These are phyloP conservation scores for Eupithecia tripunctaria DNA, from an alignment of 2,888 invertebrate species.

Conservation along the genomic window DNA sequence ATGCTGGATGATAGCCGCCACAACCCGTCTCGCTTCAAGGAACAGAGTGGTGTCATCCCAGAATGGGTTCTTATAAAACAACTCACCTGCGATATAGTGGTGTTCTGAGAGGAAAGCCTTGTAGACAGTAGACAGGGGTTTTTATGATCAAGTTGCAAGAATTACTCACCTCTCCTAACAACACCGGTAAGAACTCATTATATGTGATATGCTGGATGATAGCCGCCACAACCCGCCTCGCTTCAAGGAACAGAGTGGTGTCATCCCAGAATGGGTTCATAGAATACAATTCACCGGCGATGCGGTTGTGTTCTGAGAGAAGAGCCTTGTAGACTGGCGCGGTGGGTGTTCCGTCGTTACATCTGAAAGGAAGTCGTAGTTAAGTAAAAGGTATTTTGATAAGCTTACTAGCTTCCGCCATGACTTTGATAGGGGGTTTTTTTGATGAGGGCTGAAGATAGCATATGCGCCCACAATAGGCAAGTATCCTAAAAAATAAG, in stretches of 20 bases:
- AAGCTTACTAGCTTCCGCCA: not conserved
- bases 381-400: not conserved
- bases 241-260: conserved; percentile 89
- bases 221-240: conserved; percentile 89
- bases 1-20: conserved; percentile 92
- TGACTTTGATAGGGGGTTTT: not conserved
- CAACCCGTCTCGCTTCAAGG: conserved; percentile 89
- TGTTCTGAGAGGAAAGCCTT: conserved; percentile 90
- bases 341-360: conserved; percentile 86
- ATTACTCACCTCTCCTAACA: conserved; percentile 87
- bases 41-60: conserved; percentile 92
- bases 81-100: conserved; percentile 89
- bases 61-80: conserved; percentile 88
- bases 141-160: too few species aligned
- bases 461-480: not conserved
- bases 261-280: conserved; percentile 93
- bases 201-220: conserved; percentile 93
- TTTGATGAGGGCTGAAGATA: not conserved
- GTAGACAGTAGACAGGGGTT: conserved; percentile 89
- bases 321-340: conserved; percentile 90
- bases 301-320: conserved; percentile 91
- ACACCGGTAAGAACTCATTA: conserved; percentile 91
- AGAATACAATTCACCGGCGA: conserved; percentile 87
- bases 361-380: conserved; percentile 63
- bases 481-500: too few species aligned